Evolutionary conservation across 2,113 vertebrate genomes (phyloP), one percentile per base, ranked within the genome.

Genomic region (Colistium nudipinnis): DNA sequence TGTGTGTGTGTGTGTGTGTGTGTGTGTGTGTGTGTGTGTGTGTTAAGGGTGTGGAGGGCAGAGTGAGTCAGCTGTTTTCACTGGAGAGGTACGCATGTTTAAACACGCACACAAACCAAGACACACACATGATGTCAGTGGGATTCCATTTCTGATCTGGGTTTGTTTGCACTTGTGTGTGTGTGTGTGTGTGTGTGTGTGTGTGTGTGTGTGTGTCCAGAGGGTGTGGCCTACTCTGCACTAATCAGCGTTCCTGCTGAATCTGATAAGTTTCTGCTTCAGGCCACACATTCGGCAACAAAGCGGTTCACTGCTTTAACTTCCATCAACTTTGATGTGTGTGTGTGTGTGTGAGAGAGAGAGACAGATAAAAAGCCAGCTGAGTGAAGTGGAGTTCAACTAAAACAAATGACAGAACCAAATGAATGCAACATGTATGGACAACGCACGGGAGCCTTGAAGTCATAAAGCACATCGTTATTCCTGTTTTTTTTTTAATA

Each of bases 91-190:
- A 36, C 41, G 55, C 38, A 17, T 66, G 53, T 66, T 71, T 39
- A 70, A 47, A 57, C 75, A 82, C 16, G 68, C 17, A 54, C 33
- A 35, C 65, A 62, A 52, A 59, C 48, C 22, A 27, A 47, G 25
- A 47, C 22, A 51, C 61, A 36, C 53, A 56, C 20, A 56, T 7
- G 6, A 87, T 66, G 75, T 82, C 79, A 76, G 62, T 38, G 65
- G 54, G 48, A 74, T 78, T 75, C 38, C 68, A 55, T 41, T 56
- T 52, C 27, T 17, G 44, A 19, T 64, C 24, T 36, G 62, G 48
- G 9, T 35, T 31, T 13, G 1, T 52, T 65, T 65, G 28, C 44
- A 53, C n/a, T 70, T 45, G 36, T 48, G 20, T 4, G 19, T 28
- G 13, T 25, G 19, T 30, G 7, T 16, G 38, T 33, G 31, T 51